Evolutionary conservation across 2,888 invertebrate genomes (phyloP).

Genomic region (Scaptomyza flava): DNA sequence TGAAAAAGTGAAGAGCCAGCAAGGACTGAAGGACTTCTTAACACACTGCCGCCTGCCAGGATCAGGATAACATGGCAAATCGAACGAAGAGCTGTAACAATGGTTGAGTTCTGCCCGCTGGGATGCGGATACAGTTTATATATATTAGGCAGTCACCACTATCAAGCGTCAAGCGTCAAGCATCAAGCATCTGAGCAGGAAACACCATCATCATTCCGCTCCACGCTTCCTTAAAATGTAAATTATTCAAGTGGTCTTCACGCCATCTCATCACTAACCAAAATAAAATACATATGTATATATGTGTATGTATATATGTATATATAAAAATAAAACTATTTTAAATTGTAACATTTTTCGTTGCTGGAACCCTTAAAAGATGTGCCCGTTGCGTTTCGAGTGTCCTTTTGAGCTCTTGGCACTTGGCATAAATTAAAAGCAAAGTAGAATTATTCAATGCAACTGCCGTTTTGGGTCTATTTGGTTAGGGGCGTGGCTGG

Average conservation of each 20-base stretch:
- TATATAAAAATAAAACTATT: slow-evolving; percentile 33
- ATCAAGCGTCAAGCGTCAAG: neutral
- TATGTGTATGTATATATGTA: neutral
- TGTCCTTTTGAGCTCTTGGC: slow-evolving; percentile 41
- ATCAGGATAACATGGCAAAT: slow-evolving; percentile 57
- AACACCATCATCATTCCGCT: slow-evolving; percentile 3
- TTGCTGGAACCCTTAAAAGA: slow-evolving; percentile 25
- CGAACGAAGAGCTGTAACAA: slow-evolving; percentile 36
- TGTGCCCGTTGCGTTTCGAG: slow-evolving; percentile 62
- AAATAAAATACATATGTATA: slow-evolving; percentile 14
- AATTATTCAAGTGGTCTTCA: slow-evolving; percentile 79
- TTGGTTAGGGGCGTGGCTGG: slow-evolving; percentile 26
- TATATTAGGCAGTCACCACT: slow-evolving; percentile 45
- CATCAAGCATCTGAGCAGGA: neutral
- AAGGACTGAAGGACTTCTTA: slow-evolving; percentile 56
- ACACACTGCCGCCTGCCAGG: slow-evolving; percentile 73
- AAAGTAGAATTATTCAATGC: slow-evolving; percentile 45
- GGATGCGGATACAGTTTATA: slow-evolving; percentile 36
- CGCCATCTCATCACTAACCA: slow-evolving; percentile 54
- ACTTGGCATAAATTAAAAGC: slow-evolving; percentile 70
- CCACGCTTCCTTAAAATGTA: slow-evolving; percentile 58
- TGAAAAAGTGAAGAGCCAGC: slow-evolving; percentile 39
- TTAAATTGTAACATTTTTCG: slow-evolving; percentile 4
- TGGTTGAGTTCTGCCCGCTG: slow-evolving; percentile 41
- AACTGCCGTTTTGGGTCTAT: slow-evolving; percentile 30